phyloP scores from a whole-genome alignment of 1,140 invertebrate genomes.

The Eumaeus atala region DNA sequence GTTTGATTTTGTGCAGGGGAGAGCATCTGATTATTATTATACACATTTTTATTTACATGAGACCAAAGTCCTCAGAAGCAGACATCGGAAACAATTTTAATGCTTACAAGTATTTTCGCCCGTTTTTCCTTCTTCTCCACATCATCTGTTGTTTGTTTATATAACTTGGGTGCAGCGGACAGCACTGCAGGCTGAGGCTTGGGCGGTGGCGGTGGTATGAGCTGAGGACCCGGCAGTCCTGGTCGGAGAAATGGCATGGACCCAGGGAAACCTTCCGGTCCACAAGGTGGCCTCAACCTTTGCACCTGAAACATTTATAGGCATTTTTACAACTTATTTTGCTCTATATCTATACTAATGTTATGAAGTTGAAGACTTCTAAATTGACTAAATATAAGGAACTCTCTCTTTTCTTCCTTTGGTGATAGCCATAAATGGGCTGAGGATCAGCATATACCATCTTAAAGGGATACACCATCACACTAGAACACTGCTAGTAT shows the following conservation, averaged over 20 bases:
- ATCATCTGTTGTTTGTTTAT: slow-evolving; percentile 69
- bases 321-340: neutral
- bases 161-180: slow-evolving; percentile 78
- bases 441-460: no score
- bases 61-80: no score
- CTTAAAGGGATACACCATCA: no score
- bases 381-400: no score
- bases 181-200: slow-evolving; percentile 76
- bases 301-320: slow-evolving; percentile 73
- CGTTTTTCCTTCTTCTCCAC: slow-evolving; percentile 54
- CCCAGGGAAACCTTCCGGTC: slow-evolving; percentile 48
- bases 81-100: neutral
- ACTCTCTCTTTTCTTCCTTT: no score
- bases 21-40: no score
- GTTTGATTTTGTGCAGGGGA: no score
- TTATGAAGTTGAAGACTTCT: no score
- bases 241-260: slow-evolving; percentile 69
- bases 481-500: no score
- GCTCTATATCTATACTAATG: neutral
- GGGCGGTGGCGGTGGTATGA: slow-evolving; percentile 54
- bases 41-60: no score
- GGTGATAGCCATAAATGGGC: no score
- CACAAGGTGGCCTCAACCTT: slow-evolving; percentile 37
- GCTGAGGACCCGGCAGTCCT: slow-evolving; percentile 52
- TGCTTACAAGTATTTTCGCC: slow-evolving; percentile 27